Conservation (phyloP, 2,113 vertebrate species). For the Perca schrenkii region DNA sequence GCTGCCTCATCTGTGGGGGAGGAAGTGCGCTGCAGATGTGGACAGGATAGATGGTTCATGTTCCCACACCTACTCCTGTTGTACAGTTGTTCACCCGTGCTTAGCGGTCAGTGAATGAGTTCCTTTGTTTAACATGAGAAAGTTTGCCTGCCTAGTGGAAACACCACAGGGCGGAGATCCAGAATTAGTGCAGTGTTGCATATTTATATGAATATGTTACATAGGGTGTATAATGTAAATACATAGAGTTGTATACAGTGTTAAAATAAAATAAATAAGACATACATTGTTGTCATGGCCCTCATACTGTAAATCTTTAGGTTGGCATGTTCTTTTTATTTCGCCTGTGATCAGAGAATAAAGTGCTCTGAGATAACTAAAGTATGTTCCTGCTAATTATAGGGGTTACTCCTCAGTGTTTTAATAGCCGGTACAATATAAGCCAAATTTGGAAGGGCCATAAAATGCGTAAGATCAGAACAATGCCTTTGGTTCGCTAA, state of each 20-base stretch:
- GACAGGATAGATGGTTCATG: conserved; percentile 62
- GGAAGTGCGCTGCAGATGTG: conserved; percentile 67
- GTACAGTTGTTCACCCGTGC: conserved; percentile 66
- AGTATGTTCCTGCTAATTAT: conserved; percentile 24
- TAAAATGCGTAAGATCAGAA: conserved; percentile 51
- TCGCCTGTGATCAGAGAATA: conserved; percentile 18
- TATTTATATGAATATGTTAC: conserved; percentile 9
- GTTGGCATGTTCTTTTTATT: neutral
- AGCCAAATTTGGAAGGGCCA: conserved; percentile 34
- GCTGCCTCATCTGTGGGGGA: conserved; percentile 68
- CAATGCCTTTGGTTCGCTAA: conserved; percentile 58
- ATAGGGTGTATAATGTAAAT: neutral
- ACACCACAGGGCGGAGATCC: conserved; percentile 6
- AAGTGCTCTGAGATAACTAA: conserved; percentile 26
- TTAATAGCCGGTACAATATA: conserved; percentile 18
- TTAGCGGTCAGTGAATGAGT: conserved; percentile 65
- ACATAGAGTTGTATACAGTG: neutral
- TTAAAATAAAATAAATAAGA: neutral
- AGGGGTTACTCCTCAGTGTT: conserved; percentile 38
- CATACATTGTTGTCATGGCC: neutral
- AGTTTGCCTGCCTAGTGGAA: conserved; percentile 29
- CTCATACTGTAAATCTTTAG: conserved; percentile 1
- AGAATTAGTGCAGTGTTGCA: conserved; percentile 27
- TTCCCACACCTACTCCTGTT: conserved; percentile 77
- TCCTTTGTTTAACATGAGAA: conserved; percentile 65